phyloP scores from a whole-genome alignment of 2,888 invertebrate species.

The Mylabris sibirica region DNA sequence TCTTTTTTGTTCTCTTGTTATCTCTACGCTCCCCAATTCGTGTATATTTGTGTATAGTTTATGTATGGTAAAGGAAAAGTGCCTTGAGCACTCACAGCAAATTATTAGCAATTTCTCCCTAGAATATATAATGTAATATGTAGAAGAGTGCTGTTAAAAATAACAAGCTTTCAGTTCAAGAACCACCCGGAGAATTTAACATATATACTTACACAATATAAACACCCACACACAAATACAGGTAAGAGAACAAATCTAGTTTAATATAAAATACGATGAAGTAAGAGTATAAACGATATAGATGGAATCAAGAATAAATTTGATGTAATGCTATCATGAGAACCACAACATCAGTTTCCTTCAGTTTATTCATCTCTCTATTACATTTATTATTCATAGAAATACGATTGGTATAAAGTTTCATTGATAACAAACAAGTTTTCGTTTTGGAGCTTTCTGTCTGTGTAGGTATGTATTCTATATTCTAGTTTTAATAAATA shows the following conservation, averaged over 20 bases:
- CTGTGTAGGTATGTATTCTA: too few relatives aligned
- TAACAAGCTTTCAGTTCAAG: conserved; percentile 49
- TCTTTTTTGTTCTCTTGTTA: background rate
- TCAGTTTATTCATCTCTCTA: background rate
- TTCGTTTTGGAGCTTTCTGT: background rate
- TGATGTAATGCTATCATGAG: background rate
- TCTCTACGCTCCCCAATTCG: background rate
- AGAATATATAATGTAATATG: conserved; percentile 49
- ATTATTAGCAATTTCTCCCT: conserved; percentile 46
- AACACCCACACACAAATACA: background rate
- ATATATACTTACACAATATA: background rate
- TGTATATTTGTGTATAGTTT: background rate
- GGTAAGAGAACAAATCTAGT: background rate
- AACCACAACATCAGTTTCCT: background rate
- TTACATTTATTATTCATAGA: conserved; percentile 12
- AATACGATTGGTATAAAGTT: conserved; percentile 3
- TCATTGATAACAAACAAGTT: background rate
- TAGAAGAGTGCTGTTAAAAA: conserved; percentile 47
- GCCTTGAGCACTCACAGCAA: conserved; percentile 10
- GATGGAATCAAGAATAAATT: background rate
- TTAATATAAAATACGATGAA: background rate
- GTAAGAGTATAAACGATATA: background rate
- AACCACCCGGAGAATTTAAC: conserved; percentile 13
- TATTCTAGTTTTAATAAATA: conserved; percentile 3
- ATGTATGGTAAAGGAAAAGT: background rate